Evolutionary conservation across 2,113 vertebrate genomes (phyloP).

Genomic region (Syngnathoides biaculeatus): DNA sequence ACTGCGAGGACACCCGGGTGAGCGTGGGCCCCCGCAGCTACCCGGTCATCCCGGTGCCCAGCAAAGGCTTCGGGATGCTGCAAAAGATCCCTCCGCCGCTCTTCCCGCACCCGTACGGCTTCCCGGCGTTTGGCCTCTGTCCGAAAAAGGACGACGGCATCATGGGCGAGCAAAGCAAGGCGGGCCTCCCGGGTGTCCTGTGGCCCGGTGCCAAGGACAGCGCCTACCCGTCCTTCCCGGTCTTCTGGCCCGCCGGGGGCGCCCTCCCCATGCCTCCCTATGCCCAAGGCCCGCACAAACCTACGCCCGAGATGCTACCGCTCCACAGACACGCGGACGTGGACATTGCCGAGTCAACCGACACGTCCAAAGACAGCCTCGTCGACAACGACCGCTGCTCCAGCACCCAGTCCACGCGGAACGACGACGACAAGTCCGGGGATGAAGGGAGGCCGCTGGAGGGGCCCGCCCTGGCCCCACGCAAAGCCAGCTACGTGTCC

Average conservation of each 20-base stretch:
- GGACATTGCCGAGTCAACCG: slow-evolving; percentile 75
- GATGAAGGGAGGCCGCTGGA: slow-evolving; percentile 79
- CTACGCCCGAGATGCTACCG: slow-evolving; percentile 76
- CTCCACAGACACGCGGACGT: slow-evolving; percentile 68
- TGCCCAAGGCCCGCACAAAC: slow-evolving; percentile 77
- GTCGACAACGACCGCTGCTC: slow-evolving; percentile 78
- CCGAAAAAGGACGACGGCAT: slow-evolving; percentile 85
- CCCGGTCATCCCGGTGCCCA: slow-evolving; percentile 93
- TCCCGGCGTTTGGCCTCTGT: slow-evolving; percentile 89
- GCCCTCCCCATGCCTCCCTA: slow-evolving; percentile 83
- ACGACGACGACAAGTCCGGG: slow-evolving; percentile 81
- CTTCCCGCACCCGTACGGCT: slow-evolving; percentile 90
- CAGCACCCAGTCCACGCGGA: slow-evolving; percentile 77
- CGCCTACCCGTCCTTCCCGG: slow-evolving; percentile 86
- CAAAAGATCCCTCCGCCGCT: slow-evolving; percentile 90
- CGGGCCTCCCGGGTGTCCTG: slow-evolving; percentile 69
- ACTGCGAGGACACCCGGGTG: slow-evolving; percentile 72
- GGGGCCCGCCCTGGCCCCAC: slow-evolving; percentile 67
- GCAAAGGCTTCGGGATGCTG: slow-evolving; percentile 91
- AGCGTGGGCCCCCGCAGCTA: slow-evolving; percentile 79
- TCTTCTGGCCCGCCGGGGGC: slow-evolving; percentile 90
- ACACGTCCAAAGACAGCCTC: slow-evolving; percentile 76
- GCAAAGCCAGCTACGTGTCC: slow-evolving; percentile 90
- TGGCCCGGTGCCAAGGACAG: slow-evolving; percentile 77
- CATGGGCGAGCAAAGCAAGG: slow-evolving; percentile 71